Percentiles rank a stretch among this genome's conserved stretches.
phyloP scores from a whole-genome alignment of 2,113 vertebrate genomes.

The Paralichthys olivaceus region DNA sequence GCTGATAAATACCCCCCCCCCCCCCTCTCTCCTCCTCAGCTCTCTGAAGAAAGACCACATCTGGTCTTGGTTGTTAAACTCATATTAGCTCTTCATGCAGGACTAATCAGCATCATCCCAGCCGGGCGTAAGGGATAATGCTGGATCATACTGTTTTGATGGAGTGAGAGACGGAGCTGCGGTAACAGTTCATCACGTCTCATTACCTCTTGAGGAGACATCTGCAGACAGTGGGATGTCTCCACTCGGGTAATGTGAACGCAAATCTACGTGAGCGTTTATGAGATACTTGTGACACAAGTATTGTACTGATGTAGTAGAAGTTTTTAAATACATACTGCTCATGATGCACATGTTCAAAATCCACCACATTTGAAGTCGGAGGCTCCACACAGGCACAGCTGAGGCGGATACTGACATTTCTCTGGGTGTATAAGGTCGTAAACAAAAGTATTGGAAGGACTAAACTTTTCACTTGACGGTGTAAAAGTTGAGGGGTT shows the following conservation, averaged over 20 bases:
- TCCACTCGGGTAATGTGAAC: background rate
- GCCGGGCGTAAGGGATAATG: constrained; percentile 64
- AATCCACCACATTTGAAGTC: background rate
- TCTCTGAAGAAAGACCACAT: constrained; percentile 62
- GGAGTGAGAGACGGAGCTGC: constrained; percentile 57
- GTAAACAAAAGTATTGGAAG: background rate
- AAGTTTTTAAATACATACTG: background rate
- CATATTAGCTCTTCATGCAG: constrained; percentile 72
- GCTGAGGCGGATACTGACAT: background rate
- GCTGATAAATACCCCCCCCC: constrained; percentile 48
- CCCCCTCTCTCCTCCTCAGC: constrained; percentile 23
- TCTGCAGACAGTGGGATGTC: background rate
- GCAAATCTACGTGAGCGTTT: background rate
- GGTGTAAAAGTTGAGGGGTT: background rate
- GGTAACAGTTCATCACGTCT: constrained; percentile 52
- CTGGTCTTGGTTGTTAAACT: constrained; percentile 67
- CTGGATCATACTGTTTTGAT: constrained; percentile 67
- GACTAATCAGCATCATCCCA: constrained; percentile 66
- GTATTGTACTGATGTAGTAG: background rate
- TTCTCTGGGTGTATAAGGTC: background rate
- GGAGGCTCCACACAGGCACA: too few relatives aligned
- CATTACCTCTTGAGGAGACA: constrained; percentile 44
- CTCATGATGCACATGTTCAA: background rate
- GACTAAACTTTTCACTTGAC: too few relatives aligned
- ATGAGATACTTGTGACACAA: background rate